Base-by-base conservation (phyloP, 2,113 vertebrate genomes). In the Calypte anna region DNA sequence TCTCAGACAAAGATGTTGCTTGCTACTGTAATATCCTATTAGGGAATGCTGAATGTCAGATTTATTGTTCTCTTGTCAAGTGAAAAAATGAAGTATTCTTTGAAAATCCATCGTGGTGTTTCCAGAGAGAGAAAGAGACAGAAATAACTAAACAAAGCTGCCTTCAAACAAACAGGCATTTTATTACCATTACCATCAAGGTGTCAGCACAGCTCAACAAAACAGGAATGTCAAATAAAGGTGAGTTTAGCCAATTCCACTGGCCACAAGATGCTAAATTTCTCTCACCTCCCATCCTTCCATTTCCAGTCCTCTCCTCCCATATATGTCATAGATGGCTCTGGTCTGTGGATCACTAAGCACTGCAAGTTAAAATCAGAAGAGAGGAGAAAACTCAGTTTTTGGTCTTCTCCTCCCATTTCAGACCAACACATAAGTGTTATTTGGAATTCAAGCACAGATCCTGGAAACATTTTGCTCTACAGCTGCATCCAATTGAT, bases 311-410 rank as follows among this genome's bases (percentile, higher is more conserved):
- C 99, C 99, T 97, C 98, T 98, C 97, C 98, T 99, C 86, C 99
- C 99, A 96, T 99, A 99, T 90, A 99, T 98, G 89, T 99, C 99
- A 97, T 99, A 99, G 97, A 99, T 99, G 76, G 99, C 99, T 95
- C 99, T 98, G 70, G 99, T 98, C 94, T 99, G 99, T 58, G 99
- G 99, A 73, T 99, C 99, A 75, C 99, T 99, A 64, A 99, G 98
- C 90, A 99, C 99, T 99, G 98, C 73, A 95, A 97, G 96, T 53
- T 73, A 90, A 94, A 97, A 96, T 51, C 31, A 90, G 74, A 77
- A 86, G 75, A 73, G 58, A 92, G 96, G 50, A 83, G 63, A 87
- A 31, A 88, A 53, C 17, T 88, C 63, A 83, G 75, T 53, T 21
- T 77, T 55, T 15, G 8, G 70, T 55, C 46, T 88, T 93, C 87